phyloP scores from a whole-genome alignment of 1,140 invertebrate genomes.

The Harlomillsia oculata region DNA sequence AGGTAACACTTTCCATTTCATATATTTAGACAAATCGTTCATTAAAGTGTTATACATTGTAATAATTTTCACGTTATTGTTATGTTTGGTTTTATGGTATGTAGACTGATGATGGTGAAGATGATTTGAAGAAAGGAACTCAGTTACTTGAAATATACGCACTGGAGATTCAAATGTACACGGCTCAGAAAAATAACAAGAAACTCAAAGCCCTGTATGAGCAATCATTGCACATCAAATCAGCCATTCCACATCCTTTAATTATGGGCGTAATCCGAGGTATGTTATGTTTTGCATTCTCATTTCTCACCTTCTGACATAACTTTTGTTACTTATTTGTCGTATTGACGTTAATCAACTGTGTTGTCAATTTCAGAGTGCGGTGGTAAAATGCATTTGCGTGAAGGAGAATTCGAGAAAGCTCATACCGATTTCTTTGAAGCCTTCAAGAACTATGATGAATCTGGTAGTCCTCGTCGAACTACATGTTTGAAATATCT shows the following conservation, averaged over 20 bases:
- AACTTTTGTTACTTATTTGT: neutral
- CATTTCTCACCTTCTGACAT: neutral
- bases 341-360: too few species aligned
- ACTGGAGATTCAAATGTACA: constrained; percentile 99
- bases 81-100: constrained; percentile 34
- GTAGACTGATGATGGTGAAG: constrained; percentile 96
- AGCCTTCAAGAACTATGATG: constrained; percentile 99
- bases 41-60: too few species aligned
- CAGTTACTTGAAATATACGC: constrained; percentile 95
- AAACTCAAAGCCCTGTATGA: constrained; percentile 97
- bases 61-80: neutral
- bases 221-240: constrained; percentile 96
- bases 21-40: neutral
- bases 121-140: constrained; percentile 97
- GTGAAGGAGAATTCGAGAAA: constrained; percentile 97
- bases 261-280: constrained; percentile 99
- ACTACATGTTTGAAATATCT: constrained; percentile 98
- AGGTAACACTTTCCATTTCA: constrained; percentile 48
- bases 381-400: constrained; percentile 98
- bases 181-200: constrained; percentile 98
- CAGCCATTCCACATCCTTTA: constrained; percentile 97
- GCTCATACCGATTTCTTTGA: constrained; percentile 99
- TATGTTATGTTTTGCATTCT: constrained; percentile 42
- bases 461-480: constrained; percentile 92
- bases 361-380: constrained; percentile 74